These are phyloP conservation scores for Oreochromis spilurus DNA, from an alignment of 2,113 vertebrate genomes.

Conservation along the genomic window DNA sequence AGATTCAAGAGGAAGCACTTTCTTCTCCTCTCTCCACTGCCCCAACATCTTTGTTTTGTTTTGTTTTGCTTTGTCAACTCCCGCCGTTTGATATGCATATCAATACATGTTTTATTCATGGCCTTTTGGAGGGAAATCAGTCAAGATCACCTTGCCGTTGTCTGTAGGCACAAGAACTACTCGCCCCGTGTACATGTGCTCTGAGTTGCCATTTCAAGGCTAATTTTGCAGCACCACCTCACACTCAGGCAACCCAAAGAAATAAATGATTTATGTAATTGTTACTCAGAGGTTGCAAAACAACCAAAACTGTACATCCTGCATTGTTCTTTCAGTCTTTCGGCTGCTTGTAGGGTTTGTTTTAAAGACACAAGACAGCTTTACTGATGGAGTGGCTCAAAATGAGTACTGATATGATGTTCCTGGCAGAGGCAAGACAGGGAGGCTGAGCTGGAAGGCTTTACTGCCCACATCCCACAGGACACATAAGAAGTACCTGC, in stretches of 20 bases:
- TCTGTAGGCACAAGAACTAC: slow-evolving; percentile 18
- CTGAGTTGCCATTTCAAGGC: slow-evolving; percentile 35
- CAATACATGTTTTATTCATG: slow-evolving; percentile 75
- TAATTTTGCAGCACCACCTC: slow-evolving; percentile 8
- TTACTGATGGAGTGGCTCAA: slow-evolving; percentile 47
- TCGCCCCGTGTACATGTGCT: neutral
- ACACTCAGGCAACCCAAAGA: slow-evolving; percentile 22
- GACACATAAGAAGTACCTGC: slow-evolving; percentile 26
- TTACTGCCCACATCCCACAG: slow-evolving; percentile 24
- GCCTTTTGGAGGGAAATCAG: slow-evolving; percentile 40
- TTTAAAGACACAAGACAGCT: neutral
- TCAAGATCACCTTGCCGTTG: slow-evolving; percentile 46
- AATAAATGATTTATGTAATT: slow-evolving; percentile 59
- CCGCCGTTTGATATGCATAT: slow-evolving; percentile 70
- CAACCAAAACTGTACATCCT: slow-evolving; percentile 1
- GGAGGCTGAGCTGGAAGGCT: slow-evolving; percentile 9
- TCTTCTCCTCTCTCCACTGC: neutral
- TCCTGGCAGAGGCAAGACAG: neutral
- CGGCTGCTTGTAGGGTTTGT: neutral
- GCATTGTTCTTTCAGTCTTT: neutral
- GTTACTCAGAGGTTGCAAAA: slow-evolving; percentile 29
- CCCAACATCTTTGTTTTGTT: slow-evolving; percentile 60
- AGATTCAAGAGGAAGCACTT: slow-evolving; percentile 23
- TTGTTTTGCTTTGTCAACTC: slow-evolving; percentile 69
- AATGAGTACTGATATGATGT: slow-evolving; percentile 11